A percentile compares a stretch with the other conserved stretches of the same genome.
phyloP scores from a whole-genome alignment of 2,888 invertebrate species.

The Drosophila gaucha region DNA sequence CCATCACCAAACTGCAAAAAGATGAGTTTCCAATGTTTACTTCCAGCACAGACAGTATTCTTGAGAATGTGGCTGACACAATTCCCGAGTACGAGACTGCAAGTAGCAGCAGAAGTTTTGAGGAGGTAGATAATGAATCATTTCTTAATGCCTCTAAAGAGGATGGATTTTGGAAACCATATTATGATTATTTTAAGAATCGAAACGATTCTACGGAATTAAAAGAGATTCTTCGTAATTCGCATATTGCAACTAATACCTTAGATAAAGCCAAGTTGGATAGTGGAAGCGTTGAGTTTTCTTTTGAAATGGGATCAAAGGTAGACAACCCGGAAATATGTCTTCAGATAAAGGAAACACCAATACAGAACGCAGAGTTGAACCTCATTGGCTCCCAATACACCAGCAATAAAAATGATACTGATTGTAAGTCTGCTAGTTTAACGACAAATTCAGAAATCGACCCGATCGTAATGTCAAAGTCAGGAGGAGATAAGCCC shows the following conservation, averaged over 20 bases:
- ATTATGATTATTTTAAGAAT: conserved; percentile 13
- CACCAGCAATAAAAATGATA: not conserved
- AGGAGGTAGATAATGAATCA: not conserved
- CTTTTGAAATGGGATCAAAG: conserved; percentile 27
- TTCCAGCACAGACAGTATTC: conserved; percentile 1
- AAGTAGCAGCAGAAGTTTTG: not conserved
- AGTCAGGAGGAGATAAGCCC: not conserved
- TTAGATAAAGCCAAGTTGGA: not conserved
- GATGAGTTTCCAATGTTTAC: conserved; percentile 4
- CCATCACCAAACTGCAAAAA: conserved; percentile 38
- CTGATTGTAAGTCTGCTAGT: not conserved
- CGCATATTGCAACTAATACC: not conserved
- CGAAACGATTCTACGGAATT: not conserved
- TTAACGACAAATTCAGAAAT: not conserved
- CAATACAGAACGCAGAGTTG: not conserved
- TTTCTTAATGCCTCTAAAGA: not conserved
- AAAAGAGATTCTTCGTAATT: not conserved
- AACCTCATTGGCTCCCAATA: not conserved
- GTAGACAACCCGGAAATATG: conserved; percentile 20
- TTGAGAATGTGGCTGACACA: conserved; percentile 35
- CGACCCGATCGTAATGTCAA: not conserved
- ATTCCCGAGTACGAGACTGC: conserved; percentile 17
- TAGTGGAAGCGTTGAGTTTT: conserved; percentile 20
- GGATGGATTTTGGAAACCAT: conserved; percentile 9
- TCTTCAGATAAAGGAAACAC: conserved; percentile 22